These are phyloP conservation scores for Urocitellus parryii DNA, from an alignment of 2,113 vertebrate genomes.

Conservation along the genomic window DNA sequence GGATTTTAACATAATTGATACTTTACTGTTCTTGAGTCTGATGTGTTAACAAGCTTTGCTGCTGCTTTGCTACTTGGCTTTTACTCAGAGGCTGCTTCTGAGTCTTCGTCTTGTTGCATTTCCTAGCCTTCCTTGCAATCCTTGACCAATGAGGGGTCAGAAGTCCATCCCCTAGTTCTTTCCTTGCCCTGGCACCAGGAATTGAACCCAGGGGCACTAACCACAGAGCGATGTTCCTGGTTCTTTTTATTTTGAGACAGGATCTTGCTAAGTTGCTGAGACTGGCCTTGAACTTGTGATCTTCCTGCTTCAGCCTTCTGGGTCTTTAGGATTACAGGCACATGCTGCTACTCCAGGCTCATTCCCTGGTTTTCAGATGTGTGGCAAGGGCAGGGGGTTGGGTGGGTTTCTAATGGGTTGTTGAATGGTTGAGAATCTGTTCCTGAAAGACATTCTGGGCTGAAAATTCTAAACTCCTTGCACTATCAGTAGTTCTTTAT, in stretches of 20 bases:
- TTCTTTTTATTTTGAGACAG: too few species aligned
- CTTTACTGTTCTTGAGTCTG: slow-evolving; percentile 32
- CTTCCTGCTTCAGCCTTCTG: too few species aligned
- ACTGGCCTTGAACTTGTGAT: too few species aligned
- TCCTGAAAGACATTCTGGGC: not conserved
- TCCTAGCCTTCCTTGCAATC: not conserved
- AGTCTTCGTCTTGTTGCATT: slow-evolving; percentile 16
- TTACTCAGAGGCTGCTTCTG: not conserved
- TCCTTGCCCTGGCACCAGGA: not conserved
- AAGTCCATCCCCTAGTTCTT: not conserved
- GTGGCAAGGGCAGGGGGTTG: too few species aligned
- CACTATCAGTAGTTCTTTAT: not conserved
- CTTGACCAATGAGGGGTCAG: not conserved
- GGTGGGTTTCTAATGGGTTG: not conserved
- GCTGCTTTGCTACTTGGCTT: not conserved
- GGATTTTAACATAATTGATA: slow-evolving; percentile 65
- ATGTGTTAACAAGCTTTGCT: slow-evolving; percentile 44
- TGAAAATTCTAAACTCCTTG: not conserved
- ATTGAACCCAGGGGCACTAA: too few species aligned
- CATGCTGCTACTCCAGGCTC: too few species aligned
- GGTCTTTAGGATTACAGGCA: too few species aligned
- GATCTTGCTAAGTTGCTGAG: too few species aligned
- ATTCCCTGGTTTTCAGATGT: not conserved
- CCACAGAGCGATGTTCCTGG: too few species aligned
- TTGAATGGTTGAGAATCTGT: not conserved